Evolutionary conservation across 2,888 invertebrate species (phyloP), one percentile per base, ranked within the genome.

Genomic region (Hirtodrosophila duncani): DNA sequence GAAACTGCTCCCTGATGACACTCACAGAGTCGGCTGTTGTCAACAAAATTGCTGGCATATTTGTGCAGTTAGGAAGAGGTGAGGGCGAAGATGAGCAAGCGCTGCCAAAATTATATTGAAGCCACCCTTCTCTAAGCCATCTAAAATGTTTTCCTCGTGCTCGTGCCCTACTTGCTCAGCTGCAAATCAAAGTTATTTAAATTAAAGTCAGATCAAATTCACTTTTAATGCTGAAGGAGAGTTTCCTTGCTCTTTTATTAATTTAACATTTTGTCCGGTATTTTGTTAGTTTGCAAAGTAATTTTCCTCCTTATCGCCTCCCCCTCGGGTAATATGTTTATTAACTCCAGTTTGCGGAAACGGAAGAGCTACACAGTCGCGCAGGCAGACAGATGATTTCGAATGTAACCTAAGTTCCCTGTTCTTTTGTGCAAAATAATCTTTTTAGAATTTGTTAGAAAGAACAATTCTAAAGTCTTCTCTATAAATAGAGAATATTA

Each of bases 291-390:
- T 53, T 68, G 27, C 42, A 36, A 44, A 58, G 53, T 48, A 46
- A 67, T 60, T 71, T 77, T 51, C 52, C 43, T 55, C 41, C 52
- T 49, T 18, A 52, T 58, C n/a, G 50, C 41, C 37, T 31, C 26
- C 51, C 13, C 46, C 46, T 48, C 63, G n/a, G n/a, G n/a, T n/a
- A n/a, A n/a, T 64, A 69, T 72, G 65, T 75, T 72, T 69, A 82
- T 66, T 67, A 64, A 64, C 67, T 82, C 82, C 81, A 82, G 81
- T 60, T 60, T 67, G 53, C 58, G 72, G 67, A 58, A 68, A 33
- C 80, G 82, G 82, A 79, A 80, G 80, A 81, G 64, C 70, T 71
- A 74, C 70, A 69, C 79, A 70, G 74, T 78, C 74, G 74, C 78
- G 62, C 55, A 78, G 74, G 68, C 74, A 77, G 78, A 68, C 78